Percentiles rank a stretch among this genome's conserved stretches.
phyloP scores from a whole-genome alignment of 1,140 invertebrate species.

The Ceratina calcarata region DNA sequence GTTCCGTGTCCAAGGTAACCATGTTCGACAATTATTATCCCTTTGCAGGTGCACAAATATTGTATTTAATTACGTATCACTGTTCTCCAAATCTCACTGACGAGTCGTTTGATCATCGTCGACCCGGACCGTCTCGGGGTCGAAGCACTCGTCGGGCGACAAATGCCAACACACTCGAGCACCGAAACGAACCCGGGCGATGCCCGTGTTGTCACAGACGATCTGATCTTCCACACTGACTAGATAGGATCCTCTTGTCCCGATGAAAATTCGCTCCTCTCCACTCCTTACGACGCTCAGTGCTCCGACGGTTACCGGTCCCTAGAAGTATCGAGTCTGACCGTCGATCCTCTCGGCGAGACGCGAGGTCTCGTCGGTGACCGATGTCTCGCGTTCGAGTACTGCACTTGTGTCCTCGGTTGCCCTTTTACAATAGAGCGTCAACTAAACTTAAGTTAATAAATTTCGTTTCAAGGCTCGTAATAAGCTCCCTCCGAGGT shows the following conservation, averaged over 20 bases:
- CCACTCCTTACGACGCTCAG: conserved; percentile 34
- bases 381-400: background rate
- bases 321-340: conserved; percentile 49
- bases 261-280: conserved; percentile 19
- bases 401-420: background rate
- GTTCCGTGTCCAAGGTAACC: conserved; percentile 79
- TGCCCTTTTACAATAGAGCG: too few relatives aligned
- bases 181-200: conserved; percentile 1
- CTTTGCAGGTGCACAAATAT: background rate
- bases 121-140: background rate
- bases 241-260: conserved; percentile 34
- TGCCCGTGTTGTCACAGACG: conserved; percentile 21
- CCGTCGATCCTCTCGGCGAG: conserved; percentile 14
- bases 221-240: conserved; percentile 20
- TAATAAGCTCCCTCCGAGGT: background rate
- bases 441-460: too few relatives aligned
- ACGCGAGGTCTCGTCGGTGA: conserved; percentile 8
- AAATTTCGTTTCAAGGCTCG: background rate
- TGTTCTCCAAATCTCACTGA: conserved; percentile 21
- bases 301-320: conserved; percentile 55
- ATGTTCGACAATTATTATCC: conserved; percentile 60
- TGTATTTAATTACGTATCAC: too few relatives aligned
- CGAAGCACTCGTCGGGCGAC: background rate
- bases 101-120: conserved; percentile 9
- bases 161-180: background rate